Conservation (phyloP, 35 echinoderm and acorn worm species). For the Acanthaster planci region DNA sequence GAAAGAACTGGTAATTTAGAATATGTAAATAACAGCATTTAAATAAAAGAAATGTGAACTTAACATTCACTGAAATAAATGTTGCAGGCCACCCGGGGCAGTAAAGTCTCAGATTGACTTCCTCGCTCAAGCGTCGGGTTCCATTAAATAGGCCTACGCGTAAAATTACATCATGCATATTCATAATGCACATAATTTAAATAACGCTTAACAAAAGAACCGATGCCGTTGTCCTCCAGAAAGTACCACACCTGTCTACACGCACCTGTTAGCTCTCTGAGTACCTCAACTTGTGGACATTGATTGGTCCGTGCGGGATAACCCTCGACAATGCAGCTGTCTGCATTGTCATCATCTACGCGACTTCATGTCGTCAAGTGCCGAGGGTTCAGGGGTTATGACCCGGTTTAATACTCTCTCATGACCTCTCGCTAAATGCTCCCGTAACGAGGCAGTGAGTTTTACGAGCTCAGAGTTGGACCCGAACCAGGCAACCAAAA, state of each 20-base stretch:
- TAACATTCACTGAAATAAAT: no score
- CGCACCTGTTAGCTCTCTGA: background rate
- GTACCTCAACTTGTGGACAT: background rate
- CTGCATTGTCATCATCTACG: slow-evolving; percentile 4
- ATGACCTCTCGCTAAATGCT: background rate
- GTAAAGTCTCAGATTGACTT: no score
- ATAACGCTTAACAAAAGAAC: background rate
- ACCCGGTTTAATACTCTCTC: slow-evolving; percentile 15
- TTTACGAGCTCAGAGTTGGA: no score
- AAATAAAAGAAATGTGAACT: no score
- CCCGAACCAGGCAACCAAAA: no score
- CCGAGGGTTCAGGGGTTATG: background rate
- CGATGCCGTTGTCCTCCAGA: background rate
- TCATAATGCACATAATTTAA: slow-evolving; percentile 11
- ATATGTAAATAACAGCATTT: no score
- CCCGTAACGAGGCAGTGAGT: no score
- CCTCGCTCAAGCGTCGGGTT: no score
- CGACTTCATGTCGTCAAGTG: slow-evolving; percentile 7
- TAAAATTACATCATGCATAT: background rate
- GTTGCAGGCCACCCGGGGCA: no score
- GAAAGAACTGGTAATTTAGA: no score
- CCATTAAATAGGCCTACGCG: no score
- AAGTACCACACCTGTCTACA: slow-evolving; percentile 21
- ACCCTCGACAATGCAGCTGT: slow-evolving; percentile 17
- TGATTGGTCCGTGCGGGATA: slow-evolving; percentile 16